Base-by-base conservation (phyloP, 2,797 vertebrate species). In the Anguilla obscura region DNA sequence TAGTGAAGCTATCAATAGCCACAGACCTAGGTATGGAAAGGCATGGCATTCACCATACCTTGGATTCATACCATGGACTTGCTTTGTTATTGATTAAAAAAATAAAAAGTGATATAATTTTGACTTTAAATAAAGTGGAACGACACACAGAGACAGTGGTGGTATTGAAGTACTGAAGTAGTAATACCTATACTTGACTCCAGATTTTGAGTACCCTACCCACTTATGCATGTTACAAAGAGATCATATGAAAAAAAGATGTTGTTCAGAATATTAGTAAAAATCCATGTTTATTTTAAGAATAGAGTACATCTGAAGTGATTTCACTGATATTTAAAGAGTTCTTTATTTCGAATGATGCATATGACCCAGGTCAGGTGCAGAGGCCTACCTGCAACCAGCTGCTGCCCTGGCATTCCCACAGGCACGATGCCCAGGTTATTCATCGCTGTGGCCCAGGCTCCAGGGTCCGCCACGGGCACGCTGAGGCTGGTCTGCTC, bases 391-490 rank as follows among this genome's bases (percentile, higher is more conserved):
- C 98, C 98, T 94, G 98, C 96, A 71, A 98, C 94, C 80, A 99
- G 95, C 92, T 96, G 98, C 93, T 98, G 98, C 90, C 97, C 97
- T 12, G 95, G 94, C 93, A 99, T 91, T 88, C 97, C 96, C 95
- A 99, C 96, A 0, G 98, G 97, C 91, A 98, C 92, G 94, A 99
- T 98, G 89, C 98, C 97, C 91, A 99, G 91, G 94, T 98, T 99
- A 95, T 97, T 99, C 98, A 99, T 98, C 91, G 98, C 97, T 0
- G 98, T 98, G 87, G 98, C 96, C 98, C 98, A 99, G 91, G 98
- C 97, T 0, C 97, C 95, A 0, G 97, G 97, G 91, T 98, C 98
- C 1, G 96, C 92, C 85, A 98, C 95, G 0, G 97, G 97, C 95
- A 98, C 94, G 86, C 93, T 97, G 90, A 98, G 95, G 92, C 97